These are phyloP conservation scores for Ophion costatus DNA, from an alignment of 2,888 invertebrate genomes.

Conservation along the genomic window DNA sequence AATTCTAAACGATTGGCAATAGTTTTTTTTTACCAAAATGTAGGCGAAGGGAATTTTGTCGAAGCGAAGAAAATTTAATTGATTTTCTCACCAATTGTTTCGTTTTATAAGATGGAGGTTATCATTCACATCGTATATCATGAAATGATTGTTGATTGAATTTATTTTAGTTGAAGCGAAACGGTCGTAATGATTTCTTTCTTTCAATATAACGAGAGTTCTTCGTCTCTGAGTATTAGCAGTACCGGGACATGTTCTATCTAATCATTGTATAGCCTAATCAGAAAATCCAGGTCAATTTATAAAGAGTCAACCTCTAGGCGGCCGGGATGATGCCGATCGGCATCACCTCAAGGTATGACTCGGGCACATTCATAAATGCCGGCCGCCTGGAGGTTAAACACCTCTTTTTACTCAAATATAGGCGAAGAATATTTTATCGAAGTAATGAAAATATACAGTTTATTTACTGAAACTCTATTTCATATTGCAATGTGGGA, in stretches of 20 bases:
- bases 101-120: background rate
- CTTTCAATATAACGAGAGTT: background rate
- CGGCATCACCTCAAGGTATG: too few relatives aligned
- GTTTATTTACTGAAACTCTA: too few relatives aligned
- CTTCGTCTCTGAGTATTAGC: background rate
- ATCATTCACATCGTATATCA: background rate
- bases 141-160: background rate
- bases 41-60: background rate
- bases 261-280: background rate
- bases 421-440: too few relatives aligned
- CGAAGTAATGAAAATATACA: too few relatives aligned
- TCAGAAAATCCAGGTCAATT: background rate
- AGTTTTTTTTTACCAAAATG: background rate
- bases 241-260: background rate
- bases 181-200: background rate
- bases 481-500: too few relatives aligned
- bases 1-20: background rate
- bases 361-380: too few relatives aligned
- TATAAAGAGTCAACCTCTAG: too few relatives aligned
- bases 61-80: background rate
- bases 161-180: background rate
- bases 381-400: too few relatives aligned
- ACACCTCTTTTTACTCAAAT: too few relatives aligned
- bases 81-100: background rate
- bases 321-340: too few relatives aligned